Base-by-base conservation (phyloP, 2,113 vertebrate species). In the Proteles cristata region DNA sequence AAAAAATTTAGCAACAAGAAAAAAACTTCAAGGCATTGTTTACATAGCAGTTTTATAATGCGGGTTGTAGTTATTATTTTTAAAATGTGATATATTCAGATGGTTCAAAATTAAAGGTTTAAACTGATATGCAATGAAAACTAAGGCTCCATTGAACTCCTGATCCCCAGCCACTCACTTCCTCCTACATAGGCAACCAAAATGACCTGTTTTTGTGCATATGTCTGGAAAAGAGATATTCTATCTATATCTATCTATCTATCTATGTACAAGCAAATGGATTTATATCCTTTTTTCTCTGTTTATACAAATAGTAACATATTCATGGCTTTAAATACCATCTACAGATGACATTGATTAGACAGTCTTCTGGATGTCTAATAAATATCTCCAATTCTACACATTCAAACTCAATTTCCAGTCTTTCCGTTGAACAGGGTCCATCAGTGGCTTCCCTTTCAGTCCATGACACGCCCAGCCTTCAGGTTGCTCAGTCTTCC, bases 41-140 rank as follows among this genome's bases (percentile, higher is more conserved):
- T 82, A 76, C 39, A 7, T 16, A 88, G 39, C 33, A 82, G 21
- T 77, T 83, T 83, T 61, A 94, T 92, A 94, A 82, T 28, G 48
- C 71, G 35, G 55, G 53, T 65, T 66, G 21, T 50, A 91, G 39
- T 48, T 25, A 43, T 76, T 63, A 63, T 74, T 93, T 92, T 89
- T 79, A 65, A 66, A 83, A 80, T n/a, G 48, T 23, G 19, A 90
- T 53, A 53, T 43, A 35, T 23, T 93, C 21, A 58, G 53, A 84
- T 80, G 65, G 65, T 48, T 93, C 45, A 89, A 82, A 77, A 88
- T 69, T 25, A 87, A 69, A 74, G 28, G 5, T 88, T n/a, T 96
- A 76, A 89, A 73, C 11, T 26, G 23, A 55, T 23, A 28, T 7
- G 16, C 45, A 68, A 68, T 45, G 45, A 79, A 85, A 92, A 45